Conservation (phyloP, 2,888 invertebrate species). For the Danaus chrysippus region DNA sequence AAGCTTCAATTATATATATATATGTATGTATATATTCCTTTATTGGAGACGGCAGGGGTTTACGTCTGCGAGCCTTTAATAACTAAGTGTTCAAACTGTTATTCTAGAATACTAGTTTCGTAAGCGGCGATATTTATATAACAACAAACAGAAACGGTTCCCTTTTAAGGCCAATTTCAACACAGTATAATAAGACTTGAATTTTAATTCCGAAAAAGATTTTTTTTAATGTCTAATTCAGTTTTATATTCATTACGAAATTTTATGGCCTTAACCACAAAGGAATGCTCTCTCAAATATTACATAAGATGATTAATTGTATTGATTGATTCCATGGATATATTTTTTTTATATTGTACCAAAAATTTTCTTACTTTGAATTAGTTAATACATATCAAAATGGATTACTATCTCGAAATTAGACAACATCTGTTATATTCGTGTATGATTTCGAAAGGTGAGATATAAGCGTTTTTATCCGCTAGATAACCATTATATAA, state of each 20-base stretch:
- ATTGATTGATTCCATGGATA: too few relatives aligned
- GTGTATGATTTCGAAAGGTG: not conserved
- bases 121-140: conserved; percentile 26
- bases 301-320: too few relatives aligned
- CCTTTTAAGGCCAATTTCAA: conserved; percentile 28
- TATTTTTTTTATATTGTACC: too few relatives aligned
- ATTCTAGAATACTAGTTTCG: conserved; percentile 24
- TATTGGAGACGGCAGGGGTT: conserved; percentile 6
- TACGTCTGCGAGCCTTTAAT: conserved; percentile 11
- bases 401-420: not conserved
- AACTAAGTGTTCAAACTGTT: conserved; percentile 14
- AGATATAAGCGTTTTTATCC: not conserved
- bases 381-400: too few relatives aligned
- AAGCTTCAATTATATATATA: too few relatives aligned
- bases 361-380: too few relatives aligned
- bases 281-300: too few relatives aligned
- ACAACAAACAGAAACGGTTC: conserved; percentile 29
- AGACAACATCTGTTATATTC: not conserved
- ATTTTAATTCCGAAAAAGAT: conserved; percentile 5
- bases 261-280: too few relatives aligned
- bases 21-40: not conserved
- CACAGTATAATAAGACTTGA: conserved; percentile 17
- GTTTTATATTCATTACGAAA: not conserved
- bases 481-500: not conserved
- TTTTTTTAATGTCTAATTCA: conserved; percentile 12